Conservation (phyloP, 2,888 invertebrate species). For the Aphodius granarius region DNA sequence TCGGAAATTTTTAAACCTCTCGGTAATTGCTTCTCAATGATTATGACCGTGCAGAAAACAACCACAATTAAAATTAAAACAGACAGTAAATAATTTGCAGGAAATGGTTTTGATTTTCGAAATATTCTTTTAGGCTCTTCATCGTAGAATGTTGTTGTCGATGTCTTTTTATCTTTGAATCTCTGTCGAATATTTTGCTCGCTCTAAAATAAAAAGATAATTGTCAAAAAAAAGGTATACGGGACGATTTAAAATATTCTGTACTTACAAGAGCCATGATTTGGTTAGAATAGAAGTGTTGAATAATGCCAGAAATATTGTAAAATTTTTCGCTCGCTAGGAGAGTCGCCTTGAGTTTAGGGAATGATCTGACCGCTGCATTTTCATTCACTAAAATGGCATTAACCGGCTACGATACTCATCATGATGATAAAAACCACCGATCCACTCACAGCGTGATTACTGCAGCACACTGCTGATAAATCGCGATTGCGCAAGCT, state of each 20-base stretch:
- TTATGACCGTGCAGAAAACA: slow-evolving; percentile 58
- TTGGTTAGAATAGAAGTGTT: neutral
- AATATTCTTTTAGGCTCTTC: slow-evolving; percentile 18
- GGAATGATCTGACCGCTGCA: neutral
- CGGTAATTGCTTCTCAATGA: slow-evolving; percentile 64
- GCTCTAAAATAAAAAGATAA: slow-evolving; percentile 18
- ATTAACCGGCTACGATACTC: neutral
- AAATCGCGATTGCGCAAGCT: neutral
- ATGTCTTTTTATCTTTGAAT: slow-evolving; percentile 20
- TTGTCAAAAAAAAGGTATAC: neutral
- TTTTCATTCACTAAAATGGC: slow-evolving; percentile 14
- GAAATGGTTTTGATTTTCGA: slow-evolving; percentile 44
- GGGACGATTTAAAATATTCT: neutral
- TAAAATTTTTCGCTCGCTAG: neutral
- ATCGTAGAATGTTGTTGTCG: slow-evolving; percentile 1
- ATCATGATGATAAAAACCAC: slow-evolving; percentile 2
- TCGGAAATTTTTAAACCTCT: slow-evolving; percentile 55
- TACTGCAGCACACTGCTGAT: slow-evolving; percentile 1
- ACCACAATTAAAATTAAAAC: slow-evolving; percentile 58
- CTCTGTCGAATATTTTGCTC: slow-evolving; percentile 23
- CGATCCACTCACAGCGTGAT: slow-evolving; percentile 2
- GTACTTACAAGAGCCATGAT: slow-evolving; percentile 3
- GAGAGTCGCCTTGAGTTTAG: neutral
- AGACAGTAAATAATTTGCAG: slow-evolving; percentile 56
- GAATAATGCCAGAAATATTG: neutral